Evolutionary conservation across 2,113 vertebrate genomes (phyloP).

Genomic region (Nothobranchius furzeri): DNA sequence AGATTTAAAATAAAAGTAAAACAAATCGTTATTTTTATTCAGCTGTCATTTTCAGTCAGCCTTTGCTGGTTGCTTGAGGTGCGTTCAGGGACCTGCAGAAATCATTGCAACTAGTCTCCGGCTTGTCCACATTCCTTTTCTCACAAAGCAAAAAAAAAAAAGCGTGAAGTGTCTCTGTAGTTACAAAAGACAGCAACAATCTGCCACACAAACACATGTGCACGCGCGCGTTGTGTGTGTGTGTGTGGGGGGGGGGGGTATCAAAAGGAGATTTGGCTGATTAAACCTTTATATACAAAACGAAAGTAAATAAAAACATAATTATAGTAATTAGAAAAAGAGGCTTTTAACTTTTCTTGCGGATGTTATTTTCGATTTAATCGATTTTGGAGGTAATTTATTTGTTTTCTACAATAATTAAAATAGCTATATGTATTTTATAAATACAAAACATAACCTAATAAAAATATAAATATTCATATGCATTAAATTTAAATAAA

Average conservation of each 20-base stretch:
- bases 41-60: too few species aligned
- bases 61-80: too few species aligned
- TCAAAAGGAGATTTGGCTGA: constrained; percentile 1
- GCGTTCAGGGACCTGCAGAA: constrained; percentile 20
- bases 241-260: too few species aligned
- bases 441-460: too few species aligned
- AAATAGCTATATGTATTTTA: too few species aligned
- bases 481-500: constrained; percentile 41
- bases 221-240: not conserved
- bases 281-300: constrained; percentile 62
- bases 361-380: not conserved
- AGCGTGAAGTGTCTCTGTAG: constrained; percentile 66
- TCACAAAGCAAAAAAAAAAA: constrained; percentile 57
- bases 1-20: too few species aligned
- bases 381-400: not conserved
- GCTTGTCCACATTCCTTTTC: constrained; percentile 36
- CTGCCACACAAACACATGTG: constrained; percentile 23
- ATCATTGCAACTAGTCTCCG: constrained; percentile 21
- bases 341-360: too few species aligned
- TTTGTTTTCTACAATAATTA: not conserved
- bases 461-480: not conserved
- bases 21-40: too few species aligned
- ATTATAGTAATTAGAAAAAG: not conserved
- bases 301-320: constrained; percentile 40
- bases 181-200: constrained; percentile 67